phyloP scores from a whole-genome alignment of 1,140 invertebrate species.

The Chironomus striatipennis region DNA sequence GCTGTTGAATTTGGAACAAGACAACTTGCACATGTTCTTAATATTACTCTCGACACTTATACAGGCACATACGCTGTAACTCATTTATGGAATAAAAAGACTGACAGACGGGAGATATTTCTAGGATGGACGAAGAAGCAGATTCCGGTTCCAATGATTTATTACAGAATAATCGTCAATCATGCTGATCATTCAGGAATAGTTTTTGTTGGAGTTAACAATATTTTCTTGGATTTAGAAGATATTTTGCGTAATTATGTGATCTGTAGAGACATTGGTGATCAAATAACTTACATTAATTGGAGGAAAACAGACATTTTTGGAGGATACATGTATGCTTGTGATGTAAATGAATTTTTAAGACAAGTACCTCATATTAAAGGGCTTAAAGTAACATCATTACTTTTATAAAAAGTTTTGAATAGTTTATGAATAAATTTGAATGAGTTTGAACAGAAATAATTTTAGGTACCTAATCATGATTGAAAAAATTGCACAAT shows the following conservation, averaged over 20 bases:
- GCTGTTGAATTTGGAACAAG: slow-evolving; percentile 36
- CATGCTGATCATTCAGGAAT: not conserved
- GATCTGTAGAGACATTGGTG: slow-evolving; percentile 9
- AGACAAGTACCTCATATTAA: slow-evolving; percentile 34
- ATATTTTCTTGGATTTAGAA: not conserved
- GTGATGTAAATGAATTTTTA: slow-evolving; percentile 37
- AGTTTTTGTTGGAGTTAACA: slow-evolving; percentile 22
- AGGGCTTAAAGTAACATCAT: not conserved
- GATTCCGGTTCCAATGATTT: slow-evolving; percentile 41
- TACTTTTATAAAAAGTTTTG: not conserved
- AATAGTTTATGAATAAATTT: too few relatives aligned
- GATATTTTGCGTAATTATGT: not conserved
- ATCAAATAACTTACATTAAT: not conserved
- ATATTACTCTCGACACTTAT: slow-evolving; percentile 31
- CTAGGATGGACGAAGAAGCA: slow-evolving; percentile 34
- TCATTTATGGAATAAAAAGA: slow-evolving; percentile 35
- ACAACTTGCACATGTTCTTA: not conserved
- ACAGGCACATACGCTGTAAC: slow-evolving; percentile 41
- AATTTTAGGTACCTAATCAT: not conserved
- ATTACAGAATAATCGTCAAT: slow-evolving; percentile 37
- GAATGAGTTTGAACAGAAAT: not conserved
- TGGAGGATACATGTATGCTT: slow-evolving; percentile 7
- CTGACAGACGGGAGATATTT: slow-evolving; percentile 35
- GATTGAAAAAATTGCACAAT: not conserved
- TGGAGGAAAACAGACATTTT: not conserved